A percentile compares a stretch with the other conserved stretches of the same genome.
Evolutionary conservation across 2,797 vertebrate genomes (phyloP).

Genomic region (Sebastolobus alascanus): DNA sequence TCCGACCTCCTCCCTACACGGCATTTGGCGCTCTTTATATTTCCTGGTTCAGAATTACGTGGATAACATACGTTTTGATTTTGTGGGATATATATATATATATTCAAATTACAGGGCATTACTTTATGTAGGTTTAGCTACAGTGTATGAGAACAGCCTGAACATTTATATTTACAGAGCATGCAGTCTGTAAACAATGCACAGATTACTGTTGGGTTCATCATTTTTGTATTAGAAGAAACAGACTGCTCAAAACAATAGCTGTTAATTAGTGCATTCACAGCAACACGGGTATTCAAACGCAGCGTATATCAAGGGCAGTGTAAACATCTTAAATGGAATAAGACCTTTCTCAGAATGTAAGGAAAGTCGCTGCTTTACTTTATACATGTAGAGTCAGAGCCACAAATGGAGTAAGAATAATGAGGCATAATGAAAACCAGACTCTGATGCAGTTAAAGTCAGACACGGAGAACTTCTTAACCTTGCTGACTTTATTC

Average conservation of each 20-base stretch:
- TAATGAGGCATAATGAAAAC: slow-evolving; percentile 12
- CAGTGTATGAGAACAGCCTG: too few species aligned
- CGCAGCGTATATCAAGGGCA: neutral
- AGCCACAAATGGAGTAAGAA: neutral
- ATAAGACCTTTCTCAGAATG: neutral
- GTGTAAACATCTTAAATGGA: neutral
- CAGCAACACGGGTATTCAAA: neutral
- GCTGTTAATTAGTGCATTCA: neutral
- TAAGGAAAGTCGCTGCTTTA: neutral
- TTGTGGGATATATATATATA: too few species aligned
- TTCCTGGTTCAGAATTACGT: too few species aligned
- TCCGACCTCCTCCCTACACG: too few species aligned
- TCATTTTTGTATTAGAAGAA: neutral
- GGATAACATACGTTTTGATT: too few species aligned
- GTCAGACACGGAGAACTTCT: slow-evolving; percentile 35
- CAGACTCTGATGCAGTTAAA: slow-evolving; percentile 2
- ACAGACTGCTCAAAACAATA: neutral
- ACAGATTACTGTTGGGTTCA: neutral
- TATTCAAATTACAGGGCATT: too few species aligned
- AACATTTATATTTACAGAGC: neutral
- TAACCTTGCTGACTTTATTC: slow-evolving; percentile 51
- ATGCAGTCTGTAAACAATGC: neutral
- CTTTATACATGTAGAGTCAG: neutral
- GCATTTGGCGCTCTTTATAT: too few species aligned
- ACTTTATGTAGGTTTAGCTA: too few species aligned